These are phyloP conservation scores for Agelastica alni DNA, from an alignment of 2,888 invertebrate species.

Conservation along the genomic window DNA sequence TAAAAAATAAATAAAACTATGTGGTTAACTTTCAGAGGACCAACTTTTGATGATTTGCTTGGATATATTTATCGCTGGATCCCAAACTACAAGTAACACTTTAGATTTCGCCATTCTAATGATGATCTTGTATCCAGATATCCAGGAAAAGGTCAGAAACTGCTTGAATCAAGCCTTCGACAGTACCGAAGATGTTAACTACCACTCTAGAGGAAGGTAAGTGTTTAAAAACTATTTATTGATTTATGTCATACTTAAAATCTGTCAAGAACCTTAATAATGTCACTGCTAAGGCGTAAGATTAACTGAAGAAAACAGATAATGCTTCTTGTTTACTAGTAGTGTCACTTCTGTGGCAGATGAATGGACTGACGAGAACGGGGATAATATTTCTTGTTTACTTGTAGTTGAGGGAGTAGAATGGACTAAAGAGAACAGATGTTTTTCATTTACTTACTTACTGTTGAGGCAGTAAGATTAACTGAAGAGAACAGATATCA, in stretches of 20 bases:
- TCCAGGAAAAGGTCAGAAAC: slow-evolving; percentile 62
- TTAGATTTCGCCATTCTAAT: slow-evolving; percentile 66
- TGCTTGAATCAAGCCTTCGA: slow-evolving; percentile 59
- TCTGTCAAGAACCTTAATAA: too few relatives aligned
- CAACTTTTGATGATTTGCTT: slow-evolving; percentile 68
- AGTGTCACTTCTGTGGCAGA: background rate
- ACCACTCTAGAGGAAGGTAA: slow-evolving; percentile 53
- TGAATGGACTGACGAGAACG: too few relatives aligned
- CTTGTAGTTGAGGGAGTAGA: too few relatives aligned
- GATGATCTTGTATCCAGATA: slow-evolving; percentile 62
- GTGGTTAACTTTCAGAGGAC: slow-evolving; percentile 65
- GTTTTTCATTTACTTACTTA: too few relatives aligned
- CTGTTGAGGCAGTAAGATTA: too few relatives aligned
- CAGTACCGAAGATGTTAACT: slow-evolving; percentile 54
- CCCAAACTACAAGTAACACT: slow-evolving; percentile 66
- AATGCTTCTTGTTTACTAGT: too few relatives aligned
- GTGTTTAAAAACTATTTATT: background rate
- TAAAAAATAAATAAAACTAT: background rate
- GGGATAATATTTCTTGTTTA: too few relatives aligned
- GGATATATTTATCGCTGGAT: slow-evolving; percentile 71
- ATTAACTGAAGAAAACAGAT: too few relatives aligned
- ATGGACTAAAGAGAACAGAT: too few relatives aligned
- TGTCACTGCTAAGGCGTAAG: too few relatives aligned
- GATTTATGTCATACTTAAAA: too few relatives aligned
- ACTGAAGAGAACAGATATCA: too few relatives aligned